Base-by-base conservation (phyloP, 2,797 vertebrate genomes). In the Helicolenus hilgendorfi region DNA sequence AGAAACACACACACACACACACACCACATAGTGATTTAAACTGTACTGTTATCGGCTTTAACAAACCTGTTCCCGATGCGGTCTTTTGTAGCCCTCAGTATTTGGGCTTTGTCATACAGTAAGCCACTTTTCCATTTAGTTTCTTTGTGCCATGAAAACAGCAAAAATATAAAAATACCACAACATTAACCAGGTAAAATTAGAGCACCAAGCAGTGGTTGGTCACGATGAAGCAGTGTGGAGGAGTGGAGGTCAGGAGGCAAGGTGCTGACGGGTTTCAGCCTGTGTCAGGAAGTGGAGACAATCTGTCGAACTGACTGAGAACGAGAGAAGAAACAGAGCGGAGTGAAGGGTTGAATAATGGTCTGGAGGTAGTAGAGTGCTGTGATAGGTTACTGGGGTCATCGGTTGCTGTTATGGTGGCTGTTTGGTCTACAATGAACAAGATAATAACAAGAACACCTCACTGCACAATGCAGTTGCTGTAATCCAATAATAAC, bases 231-330 rank as follows among this genome's bases (percentile, higher is more conserved):
- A 13, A 26, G 45, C 18, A 2, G 14, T 45, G 65, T 35, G 59
- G 27, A 77, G 63, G 67, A 67, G 55, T 56, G 41, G 31, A 62
- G 68, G 79, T 76, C 41, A 71, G 59, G 33, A 82, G 62, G 11
- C 33, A 45, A 77, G 76, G 49, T 81, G 33, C 22, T 15, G 36
- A 65, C 2, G 0, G 2, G 24, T 67, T 56, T 78, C 72, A 81
- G 11, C 22, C 27, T 26, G 60, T 65, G 77, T 49, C 4, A 0
- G 29, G 36, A 78, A 71, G 59, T 11, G 20, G 69, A 79, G 41
- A 76, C 73, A 81, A 79, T 81, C 78, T 33, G 60, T 83, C 24
- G 45, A 62, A 77, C 26, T 75, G 86, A 68, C 55, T 24, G 49
- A 68, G 14, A 9, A 72, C 53, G 35, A 72, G 49, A 75, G 35